Evolutionary conservation across 2,888 invertebrate species (phyloP), one percentile per base, ranked within the genome.

Genomic region (Hirtodrosophila alboralis): DNA sequence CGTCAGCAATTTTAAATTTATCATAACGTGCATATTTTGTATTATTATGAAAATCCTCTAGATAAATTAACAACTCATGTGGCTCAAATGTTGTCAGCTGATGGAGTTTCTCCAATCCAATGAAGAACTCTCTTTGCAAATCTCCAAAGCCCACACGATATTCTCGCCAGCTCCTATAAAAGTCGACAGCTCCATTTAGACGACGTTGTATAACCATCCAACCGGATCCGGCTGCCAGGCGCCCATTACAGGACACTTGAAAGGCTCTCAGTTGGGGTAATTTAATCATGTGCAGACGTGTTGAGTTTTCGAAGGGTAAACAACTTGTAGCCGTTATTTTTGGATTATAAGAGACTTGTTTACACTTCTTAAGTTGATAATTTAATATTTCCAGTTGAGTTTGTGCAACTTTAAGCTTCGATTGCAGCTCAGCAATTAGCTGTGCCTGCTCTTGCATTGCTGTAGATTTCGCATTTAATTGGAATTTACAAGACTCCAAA

Each of bases 231-330:
- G n/a, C n/a, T n/a, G 8, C 28, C 4, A 30, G 9, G 9, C 16
- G 14, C n/a, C 27, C 27, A 2, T 45, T 26, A n/a, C 58, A 58
- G 10, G n/a, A 7, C n/a, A 21, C 58, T 9, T 52, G 38, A n/a
- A 40, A 58, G 16, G 31, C 9, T 12, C 8, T 8, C 1, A 0
- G 1, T 2, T 12, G 12, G 1, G 38, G 27, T 14, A 45, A 0
- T 2, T 13, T 12, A 1, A 53, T 5, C 53, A 41, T 30, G 5
- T 54, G 18, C 0, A 54, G 38, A 7, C 26, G 5, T 4, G 14
- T 2, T 1, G 40, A 13, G 1, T 30, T 40, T 4, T 9, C 16
- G 1, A 28, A 40, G 6, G 21, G n/a, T 0, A 27, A 0, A 4
- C 44, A 53, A 3, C 9, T 45, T 4, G 21, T 18, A 1, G 10